phyloP scores from a whole-genome alignment of 2,113 vertebrate species.

The Urocitellus parryii region DNA sequence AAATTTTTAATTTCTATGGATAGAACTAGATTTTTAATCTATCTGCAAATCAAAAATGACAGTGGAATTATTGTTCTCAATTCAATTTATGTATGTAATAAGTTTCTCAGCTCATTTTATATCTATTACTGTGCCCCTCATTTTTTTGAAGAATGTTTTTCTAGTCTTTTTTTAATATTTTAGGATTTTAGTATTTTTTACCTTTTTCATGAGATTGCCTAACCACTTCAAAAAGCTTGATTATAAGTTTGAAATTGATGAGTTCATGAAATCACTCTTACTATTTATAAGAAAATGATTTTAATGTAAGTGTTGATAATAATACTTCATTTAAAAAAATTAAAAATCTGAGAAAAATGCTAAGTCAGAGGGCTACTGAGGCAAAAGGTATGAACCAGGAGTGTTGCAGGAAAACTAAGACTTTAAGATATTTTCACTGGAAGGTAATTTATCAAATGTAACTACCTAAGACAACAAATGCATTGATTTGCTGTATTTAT shows the following conservation, averaged over 20 bases:
- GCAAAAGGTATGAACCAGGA: background rate
- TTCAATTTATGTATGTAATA: background rate
- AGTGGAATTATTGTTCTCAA: slow-evolving; percentile 2
- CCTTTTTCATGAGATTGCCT: background rate
- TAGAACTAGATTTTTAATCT: too few relatives aligned
- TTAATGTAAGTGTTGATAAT: background rate
- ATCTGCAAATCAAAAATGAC: background rate
- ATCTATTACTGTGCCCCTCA: background rate
- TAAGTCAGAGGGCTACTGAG: background rate
- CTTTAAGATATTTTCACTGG: background rate
- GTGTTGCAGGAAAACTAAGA: background rate
- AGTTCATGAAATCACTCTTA: background rate
- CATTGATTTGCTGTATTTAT: background rate
- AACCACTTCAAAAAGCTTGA: background rate
- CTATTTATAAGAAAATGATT: background rate
- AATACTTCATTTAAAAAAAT: background rate
- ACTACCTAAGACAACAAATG: background rate
- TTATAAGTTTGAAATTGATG: background rate
- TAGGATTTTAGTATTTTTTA: background rate
- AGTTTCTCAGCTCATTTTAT: background rate
- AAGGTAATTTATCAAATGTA: background rate
- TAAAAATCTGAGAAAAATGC: background rate
- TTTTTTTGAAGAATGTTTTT: background rate
- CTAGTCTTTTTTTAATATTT: background rate
- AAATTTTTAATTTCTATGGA: background rate